phyloP scores from a whole-genome alignment of 1,140 invertebrate genomes.

The Sarcophaga bullata region DNA sequence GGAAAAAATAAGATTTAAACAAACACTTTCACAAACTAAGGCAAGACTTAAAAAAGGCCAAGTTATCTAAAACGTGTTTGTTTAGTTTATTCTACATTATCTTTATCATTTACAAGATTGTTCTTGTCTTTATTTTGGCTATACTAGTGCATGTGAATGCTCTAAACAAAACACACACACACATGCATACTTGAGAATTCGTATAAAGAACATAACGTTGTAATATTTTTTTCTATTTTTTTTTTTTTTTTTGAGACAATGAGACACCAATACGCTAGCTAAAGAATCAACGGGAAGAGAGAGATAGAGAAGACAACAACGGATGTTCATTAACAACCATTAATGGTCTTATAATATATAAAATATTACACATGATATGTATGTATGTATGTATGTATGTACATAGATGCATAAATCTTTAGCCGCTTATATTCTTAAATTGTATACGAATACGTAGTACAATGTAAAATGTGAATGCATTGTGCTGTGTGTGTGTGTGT shows the following conservation, averaged over 20 bases:
- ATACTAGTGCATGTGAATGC: not conserved
- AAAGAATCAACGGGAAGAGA: not conserved
- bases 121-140: not conserved
- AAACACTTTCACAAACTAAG: not conserved
- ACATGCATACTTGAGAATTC: not conserved
- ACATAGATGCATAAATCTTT: not conserved
- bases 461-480: not conserved
- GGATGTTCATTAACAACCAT: slow-evolving; percentile 1
- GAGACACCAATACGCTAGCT: not conserved
- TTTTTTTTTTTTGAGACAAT: slow-evolving; percentile 7
- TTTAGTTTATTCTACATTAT: slow-evolving; percentile 25
- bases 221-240: not conserved
- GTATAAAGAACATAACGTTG: not conserved
- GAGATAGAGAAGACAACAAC: not conserved
- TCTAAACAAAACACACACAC: not conserved
- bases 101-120: not conserved
- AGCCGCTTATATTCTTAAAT: not conserved
- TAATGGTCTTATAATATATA: slow-evolving; percentile 5
- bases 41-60: not conserved
- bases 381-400: not conserved
- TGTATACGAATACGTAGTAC: not conserved
- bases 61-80: slow-evolving; percentile 15
- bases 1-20: not conserved
- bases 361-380: too few relatives aligned
- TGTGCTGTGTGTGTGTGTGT: too few relatives aligned